A percentile compares a stretch with the other conserved stretches of the same genome.
phyloP scores from a whole-genome alignment of 1,140 invertebrate genomes.

The Hermetia illucens region DNA sequence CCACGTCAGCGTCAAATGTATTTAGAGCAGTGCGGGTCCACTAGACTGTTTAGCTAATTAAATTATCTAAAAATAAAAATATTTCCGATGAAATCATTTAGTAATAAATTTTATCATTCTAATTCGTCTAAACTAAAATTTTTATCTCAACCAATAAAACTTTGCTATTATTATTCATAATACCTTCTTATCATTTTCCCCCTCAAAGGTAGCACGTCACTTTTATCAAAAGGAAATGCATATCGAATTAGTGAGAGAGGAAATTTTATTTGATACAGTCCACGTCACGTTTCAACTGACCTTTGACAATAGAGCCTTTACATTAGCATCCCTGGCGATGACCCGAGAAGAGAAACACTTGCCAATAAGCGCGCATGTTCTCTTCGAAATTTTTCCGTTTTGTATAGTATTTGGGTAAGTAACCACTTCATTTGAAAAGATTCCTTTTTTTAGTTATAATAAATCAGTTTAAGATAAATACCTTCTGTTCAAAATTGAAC shows the following conservation, averaged over 20 bases:
- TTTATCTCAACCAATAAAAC: too few species aligned
- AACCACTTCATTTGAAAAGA: neutral
- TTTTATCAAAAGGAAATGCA: constrained; percentile 89
- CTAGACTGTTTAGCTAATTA: too few species aligned
- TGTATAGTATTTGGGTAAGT: constrained; percentile 86
- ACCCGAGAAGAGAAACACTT: constrained; percentile 74
- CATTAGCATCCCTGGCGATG: constrained; percentile 62
- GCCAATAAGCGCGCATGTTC: constrained; percentile 70
- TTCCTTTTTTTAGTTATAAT: neutral
- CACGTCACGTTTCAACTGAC: constrained; percentile 86
- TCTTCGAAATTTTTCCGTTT: constrained; percentile 97
- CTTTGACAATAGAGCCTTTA: constrained; percentile 86
- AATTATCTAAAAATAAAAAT: too few species aligned
- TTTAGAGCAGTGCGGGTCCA: too few species aligned
- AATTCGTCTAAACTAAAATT: too few species aligned
- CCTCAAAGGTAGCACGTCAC: constrained; percentile 60
- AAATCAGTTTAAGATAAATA: too few species aligned
- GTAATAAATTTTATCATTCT: too few species aligned
- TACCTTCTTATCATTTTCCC: constrained; percentile 5
- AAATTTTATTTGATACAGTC: constrained; percentile 75
- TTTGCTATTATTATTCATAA: neutral
- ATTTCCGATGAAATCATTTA: too few species aligned
- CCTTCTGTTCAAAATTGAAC: too few species aligned
- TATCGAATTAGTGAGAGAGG: constrained; percentile 76
- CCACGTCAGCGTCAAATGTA: too few species aligned